These are phyloP conservation scores for Tetranychus truncatus DNA, from an alignment of 2,888 invertebrate species.

Conservation along the genomic window DNA sequence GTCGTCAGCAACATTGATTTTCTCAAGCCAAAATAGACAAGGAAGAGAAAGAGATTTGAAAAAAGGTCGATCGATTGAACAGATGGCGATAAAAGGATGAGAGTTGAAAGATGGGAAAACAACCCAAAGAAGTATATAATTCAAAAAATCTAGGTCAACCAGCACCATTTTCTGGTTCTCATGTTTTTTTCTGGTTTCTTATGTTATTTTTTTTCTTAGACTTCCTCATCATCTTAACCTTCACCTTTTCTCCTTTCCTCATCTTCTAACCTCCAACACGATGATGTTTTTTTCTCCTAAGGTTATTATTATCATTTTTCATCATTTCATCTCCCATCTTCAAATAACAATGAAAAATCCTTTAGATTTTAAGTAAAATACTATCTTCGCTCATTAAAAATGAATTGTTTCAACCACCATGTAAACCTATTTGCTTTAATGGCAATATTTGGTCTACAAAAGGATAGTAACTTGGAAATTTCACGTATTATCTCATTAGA, in stretches of 20 bases:
- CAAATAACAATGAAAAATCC: too few species aligned
- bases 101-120: not conserved
- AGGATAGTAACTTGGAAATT: too few species aligned
- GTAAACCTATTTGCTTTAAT: too few species aligned
- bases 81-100: not conserved
- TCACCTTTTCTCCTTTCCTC: not conserved
- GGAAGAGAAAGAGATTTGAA: not conserved
- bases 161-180: not conserved
- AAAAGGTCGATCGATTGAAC: constrained; percentile 3
- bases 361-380: too few species aligned
- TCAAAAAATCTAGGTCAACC: not conserved
- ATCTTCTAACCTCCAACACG: not conserved
- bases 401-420: too few species aligned
- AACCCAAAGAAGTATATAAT: not conserved
- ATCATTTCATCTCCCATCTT: not conserved
- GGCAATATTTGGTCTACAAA: too few species aligned
- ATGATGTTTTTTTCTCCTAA: not conserved
- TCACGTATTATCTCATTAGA: too few species aligned
- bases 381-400: too few species aligned
- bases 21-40: too few species aligned
- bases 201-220: not conserved
- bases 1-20: too few species aligned
- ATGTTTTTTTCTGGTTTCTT: not conserved
- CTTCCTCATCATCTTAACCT: not conserved
- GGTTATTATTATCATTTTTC: not conserved